phyloP scores from a whole-genome alignment of 1,140 invertebrate species.

The Drosophila subpulchrella region DNA sequence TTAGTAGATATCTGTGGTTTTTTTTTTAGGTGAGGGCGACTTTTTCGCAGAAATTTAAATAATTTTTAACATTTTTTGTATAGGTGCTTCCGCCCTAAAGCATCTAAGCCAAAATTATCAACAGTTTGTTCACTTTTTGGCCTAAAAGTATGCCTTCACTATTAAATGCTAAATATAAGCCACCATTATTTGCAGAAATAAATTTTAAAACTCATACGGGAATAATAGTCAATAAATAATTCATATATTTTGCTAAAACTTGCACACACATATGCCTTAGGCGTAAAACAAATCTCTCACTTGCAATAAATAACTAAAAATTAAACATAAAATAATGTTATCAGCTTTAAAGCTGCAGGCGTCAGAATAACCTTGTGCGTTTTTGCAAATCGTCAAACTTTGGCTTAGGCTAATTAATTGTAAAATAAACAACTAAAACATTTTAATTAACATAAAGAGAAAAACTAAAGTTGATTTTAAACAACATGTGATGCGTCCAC shows the following conservation, averaged over 20 bases:
- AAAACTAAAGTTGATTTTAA: constrained; percentile 20
- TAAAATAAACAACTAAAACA: constrained; percentile 53
- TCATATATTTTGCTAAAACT: constrained; percentile 72
- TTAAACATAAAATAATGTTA: constrained; percentile 51
- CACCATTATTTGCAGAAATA: not conserved
- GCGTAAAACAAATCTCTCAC: constrained; percentile 49
- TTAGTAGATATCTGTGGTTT: not conserved
- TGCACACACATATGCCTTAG: constrained; percentile 58
- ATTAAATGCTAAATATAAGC: constrained; percentile 6
- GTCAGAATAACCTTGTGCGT: constrained; percentile 44
- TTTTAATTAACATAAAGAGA: constrained; percentile 46
- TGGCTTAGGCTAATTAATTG: constrained; percentile 51
- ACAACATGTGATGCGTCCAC: constrained; percentile 42
- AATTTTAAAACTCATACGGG: not conserved
- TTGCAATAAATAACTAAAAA: constrained; percentile 72
- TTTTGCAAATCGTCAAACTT: constrained; percentile 21
- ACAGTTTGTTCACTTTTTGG: not conserved
- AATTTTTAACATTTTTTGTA: not conserved
- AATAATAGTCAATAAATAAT: constrained; percentile 70
- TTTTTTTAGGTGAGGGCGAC: not conserved
- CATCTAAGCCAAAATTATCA: constrained; percentile 2
- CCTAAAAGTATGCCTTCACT: constrained; percentile 31
- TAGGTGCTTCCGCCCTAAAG: constrained; percentile 5
- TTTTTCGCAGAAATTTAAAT: not conserved
- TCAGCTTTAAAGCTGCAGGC: constrained; percentile 31